These are phyloP conservation scores for Leptarthrus brevirostris DNA, from an alignment of 2,888 invertebrate species.

Conservation along the genomic window DNA sequence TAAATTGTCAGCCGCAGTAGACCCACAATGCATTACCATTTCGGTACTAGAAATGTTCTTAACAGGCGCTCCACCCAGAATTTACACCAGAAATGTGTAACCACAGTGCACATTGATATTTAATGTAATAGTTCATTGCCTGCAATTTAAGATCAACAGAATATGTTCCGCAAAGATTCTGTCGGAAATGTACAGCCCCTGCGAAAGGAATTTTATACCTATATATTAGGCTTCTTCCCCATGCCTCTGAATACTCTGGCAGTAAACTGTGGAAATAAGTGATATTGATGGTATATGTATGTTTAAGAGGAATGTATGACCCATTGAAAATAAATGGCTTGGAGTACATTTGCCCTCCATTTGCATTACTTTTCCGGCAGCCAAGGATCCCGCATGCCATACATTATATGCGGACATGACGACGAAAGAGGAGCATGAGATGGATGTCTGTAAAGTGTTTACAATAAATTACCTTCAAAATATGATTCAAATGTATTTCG, in stretches of 20 bases:
- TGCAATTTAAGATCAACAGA: conserved; percentile 23
- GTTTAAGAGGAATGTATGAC: conserved; percentile 37
- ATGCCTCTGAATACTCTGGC: neutral
- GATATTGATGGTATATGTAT: conserved; percentile 29
- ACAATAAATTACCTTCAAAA: conserved; percentile 24
- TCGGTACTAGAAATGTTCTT: neutral
- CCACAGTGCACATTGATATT: neutral
- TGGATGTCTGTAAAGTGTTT: conserved; percentile 14
- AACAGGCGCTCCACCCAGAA: conserved; percentile 2
- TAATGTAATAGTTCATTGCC: neutral
- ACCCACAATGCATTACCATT: conserved; percentile 6
- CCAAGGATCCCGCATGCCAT: conserved; percentile 7
- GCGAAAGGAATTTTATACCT: conserved; percentile 17
- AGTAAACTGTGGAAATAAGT: conserved; percentile 36
- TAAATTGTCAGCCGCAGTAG: conserved; percentile 7
- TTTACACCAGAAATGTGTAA: conserved; percentile 8
- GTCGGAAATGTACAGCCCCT: neutral
- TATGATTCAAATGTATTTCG: conserved; percentile 21
- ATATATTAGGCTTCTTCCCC: conserved; percentile 4
- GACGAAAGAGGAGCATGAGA: conserved; percentile 9
- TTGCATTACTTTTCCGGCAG: conserved; percentile 6
- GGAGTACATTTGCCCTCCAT: conserved; percentile 30
- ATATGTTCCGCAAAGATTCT: neutral
- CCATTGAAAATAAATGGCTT: conserved; percentile 33
- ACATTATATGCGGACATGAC: neutral